These are phyloP conservation scores for Girardia tigrina DNA, from an alignment of 2,888 invertebrate genomes.

Conservation along the genomic window DNA sequence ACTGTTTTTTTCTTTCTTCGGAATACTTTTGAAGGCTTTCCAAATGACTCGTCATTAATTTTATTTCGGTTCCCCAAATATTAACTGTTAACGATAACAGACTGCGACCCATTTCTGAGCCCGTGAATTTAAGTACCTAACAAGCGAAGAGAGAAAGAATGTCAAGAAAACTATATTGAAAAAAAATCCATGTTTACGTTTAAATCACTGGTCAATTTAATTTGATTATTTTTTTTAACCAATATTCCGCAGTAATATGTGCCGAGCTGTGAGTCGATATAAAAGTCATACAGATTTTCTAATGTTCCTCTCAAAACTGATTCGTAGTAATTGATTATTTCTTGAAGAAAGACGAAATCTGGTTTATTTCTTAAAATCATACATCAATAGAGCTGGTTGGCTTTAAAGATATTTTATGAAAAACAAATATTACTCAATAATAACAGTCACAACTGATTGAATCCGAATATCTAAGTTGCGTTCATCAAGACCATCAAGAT, in stretches of 20 bases:
- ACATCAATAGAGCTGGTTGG: no score
- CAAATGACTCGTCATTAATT: conserved; percentile 5
- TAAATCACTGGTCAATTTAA: not conserved
- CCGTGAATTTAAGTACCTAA: not conserved
- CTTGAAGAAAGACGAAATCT: not conserved
- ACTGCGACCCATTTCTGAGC: conserved; percentile 3
- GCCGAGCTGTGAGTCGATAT: not conserved
- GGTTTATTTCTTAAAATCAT: not conserved
- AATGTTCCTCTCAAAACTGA: not conserved
- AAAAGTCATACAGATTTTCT: not conserved
- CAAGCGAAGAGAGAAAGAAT: not conserved
- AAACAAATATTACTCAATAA: not conserved
- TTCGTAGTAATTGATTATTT: not conserved
- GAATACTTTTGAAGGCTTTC: conserved; percentile 8
- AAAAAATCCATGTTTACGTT: not conserved
- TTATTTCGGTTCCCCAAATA: not conserved
- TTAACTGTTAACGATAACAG: not conserved
- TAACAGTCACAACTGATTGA: not conserved
- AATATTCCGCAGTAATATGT: not conserved
- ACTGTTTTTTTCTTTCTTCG: not conserved
- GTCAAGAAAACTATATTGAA: not conserved
- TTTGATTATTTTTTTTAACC: not conserved
- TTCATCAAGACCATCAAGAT: conserved; percentile 12
- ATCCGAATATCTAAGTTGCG: not conserved
- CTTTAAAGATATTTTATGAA: no score